Base-by-base conservation (phyloP, 53 echinoderm and acorn worm genomes). In the Temnopleurus reevesii region DNA sequence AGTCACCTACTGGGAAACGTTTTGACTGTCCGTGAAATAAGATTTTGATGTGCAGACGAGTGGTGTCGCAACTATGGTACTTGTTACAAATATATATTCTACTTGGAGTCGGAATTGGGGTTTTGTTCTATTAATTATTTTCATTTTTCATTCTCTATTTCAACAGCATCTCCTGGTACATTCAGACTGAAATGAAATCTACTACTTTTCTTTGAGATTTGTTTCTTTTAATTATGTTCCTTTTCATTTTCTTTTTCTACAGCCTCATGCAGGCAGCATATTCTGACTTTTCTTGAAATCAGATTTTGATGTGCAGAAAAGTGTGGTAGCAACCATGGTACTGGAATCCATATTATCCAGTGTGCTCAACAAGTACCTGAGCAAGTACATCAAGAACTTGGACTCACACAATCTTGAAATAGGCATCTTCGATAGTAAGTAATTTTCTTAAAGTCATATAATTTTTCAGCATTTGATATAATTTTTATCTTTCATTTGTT, bases 351-450 rank as follows among this genome's bases (percentile, higher is more conserved):
- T 97, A 12, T 49, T 97, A 10, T 94, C 95, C 12, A 44, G 94
- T 36, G 55, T 97, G 31, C 90, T 97, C 66, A 97, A 97, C 90
- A 97, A 92, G 89, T 94, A 95, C 84, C 89, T 97, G 19, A 91
- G 94, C 92, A 97, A 95, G 86, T 97, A 97, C 90, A 93, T 97
- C 59, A 90, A 93, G 93, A 95, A 97, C 54, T 89, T 97, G 81
- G 95, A 97, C 38, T 53, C 92, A 54, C 76, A 92, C 2, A 97
- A 97, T 54, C 89, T 97, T 44, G 93, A 97, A 45, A 45, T 97
- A 12, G 97, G 97, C 61, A 94, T 97, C 19, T 92, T 97, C 43
- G 94, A 94, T 60, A 95, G 97, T 97, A 91, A 97, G 89, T 86
- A 23, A 1, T 7, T 41, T 71, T 9, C 23, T 41, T 71, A 4